Evolutionary conservation across 1,140 invertebrate species (phyloP), one percentile per base, ranked within the genome.

Genomic region (Neodiprion pinetum): DNA sequence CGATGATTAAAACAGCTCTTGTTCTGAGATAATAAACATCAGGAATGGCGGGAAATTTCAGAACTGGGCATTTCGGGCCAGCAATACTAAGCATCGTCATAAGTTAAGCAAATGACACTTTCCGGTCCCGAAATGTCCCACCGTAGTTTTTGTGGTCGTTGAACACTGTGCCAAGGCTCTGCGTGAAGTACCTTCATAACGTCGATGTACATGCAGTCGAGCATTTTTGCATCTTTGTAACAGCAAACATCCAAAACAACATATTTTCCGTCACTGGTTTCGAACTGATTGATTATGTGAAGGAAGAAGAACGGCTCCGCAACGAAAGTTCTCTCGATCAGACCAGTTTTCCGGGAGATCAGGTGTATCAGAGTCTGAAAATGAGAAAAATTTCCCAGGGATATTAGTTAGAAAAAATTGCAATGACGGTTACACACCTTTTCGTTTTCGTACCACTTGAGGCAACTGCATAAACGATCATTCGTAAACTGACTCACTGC

Each of bases 251-350:
- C 96, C 0, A 97, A 84, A 4, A 93, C 85, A 1, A 97, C 84
- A 68, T 95, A 89, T 75, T 92, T 89, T n/a, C 91, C 89, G 67
- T 93, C 91, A 12, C 82, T 77, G 69, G 89, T 88, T 82, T 96
- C 96, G 82, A 93, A 98, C 71, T 94, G 92, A 88, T 98, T 98
- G 72, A 97, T 96, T 49, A 96, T 94, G 82, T 98, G 97, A 3
- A 97, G 90, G 79, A 93, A 96, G 82, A 97, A 97, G 76, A 97
- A 93, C 0, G 93, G 87, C 73, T 95, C 93, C 0, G 95, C 91
- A 23, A 91, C 82, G 82, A 92, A 95, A 67, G 90, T 92, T 67
- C 89, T 90, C 1, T 86, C 84, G 66, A 92, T 78, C 79, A 90
- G 86, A 2, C 93, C 94, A 47, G 89, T 92, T 72, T 89, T 80